Evolutionary conservation across 1,140 invertebrate species (phyloP), one percentile per base, ranked within the genome.

Genomic region (Lamellibrachia luymesi): DNA sequence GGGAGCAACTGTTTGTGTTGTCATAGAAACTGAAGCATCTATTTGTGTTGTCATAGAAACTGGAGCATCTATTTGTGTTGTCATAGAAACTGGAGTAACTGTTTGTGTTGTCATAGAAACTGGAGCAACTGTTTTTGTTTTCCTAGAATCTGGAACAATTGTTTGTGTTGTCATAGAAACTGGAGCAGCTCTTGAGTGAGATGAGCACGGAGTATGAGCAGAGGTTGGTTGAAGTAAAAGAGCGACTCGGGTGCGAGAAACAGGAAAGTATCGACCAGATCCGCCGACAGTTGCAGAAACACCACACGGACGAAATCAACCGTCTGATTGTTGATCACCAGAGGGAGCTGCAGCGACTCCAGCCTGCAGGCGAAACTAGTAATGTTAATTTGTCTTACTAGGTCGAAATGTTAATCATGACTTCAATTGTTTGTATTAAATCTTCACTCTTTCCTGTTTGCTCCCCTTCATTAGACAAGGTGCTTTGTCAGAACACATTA

Each of bases 301-400:
- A 91, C 49, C 91, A 91, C 91, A 91, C 91, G 38, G 91, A 91
- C 4, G 91, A 91, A 51, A 51, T 91, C 91, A 91, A 91, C 49
- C 91, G 91, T 13, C 91, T 91, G 25, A 51, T 91, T n/a, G 91
- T 80, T 80, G 64, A 80, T 80, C 64, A 80, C 64, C 64, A 80
- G 13, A 80, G 64, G 64, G 64, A 80, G 64, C 64, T 80, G 7
- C 64, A 80, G 64, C 64, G 64, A 22, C 64, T 80, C 2, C 64
- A 80, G 25, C 64, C 64, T 2, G 64, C 25, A 10, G 64, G 64
- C 25, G 64, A 80, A 80, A 80, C 64, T 2, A 80, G 64, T 80
- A 17, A 80, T 38, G 64, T 80, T 80, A 10, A 4, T 6, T 80
- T 17, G 25, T 80, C 64, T 80, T 8, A 10, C 8, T 17, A 80